Percentiles rank a stretch among this genome's conserved stretches.
phyloP scores from a whole-genome alignment of 2,888 invertebrate genomes.

The Listrodromus nycthemerus region DNA sequence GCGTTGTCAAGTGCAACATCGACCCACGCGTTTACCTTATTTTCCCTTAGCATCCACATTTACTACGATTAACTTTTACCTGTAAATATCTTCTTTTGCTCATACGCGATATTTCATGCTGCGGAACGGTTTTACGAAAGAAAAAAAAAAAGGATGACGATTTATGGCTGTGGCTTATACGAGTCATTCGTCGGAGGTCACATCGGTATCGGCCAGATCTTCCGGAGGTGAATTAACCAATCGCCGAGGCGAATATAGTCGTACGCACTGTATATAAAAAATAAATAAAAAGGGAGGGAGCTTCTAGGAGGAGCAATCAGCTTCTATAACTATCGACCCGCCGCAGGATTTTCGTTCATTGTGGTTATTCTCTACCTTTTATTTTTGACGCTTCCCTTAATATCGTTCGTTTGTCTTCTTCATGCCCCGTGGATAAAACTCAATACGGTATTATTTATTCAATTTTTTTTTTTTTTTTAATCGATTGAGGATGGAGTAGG shows the following conservation, averaged over 20 bases:
- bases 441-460: not conserved
- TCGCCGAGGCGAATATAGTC: not conserved
- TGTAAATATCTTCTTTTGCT: not conserved
- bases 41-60: not conserved
- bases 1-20: not conserved
- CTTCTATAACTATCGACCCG: conserved; percentile 48
- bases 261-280: not conserved
- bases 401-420: not conserved
- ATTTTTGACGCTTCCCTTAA: conserved; percentile 2
- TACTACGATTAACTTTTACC: not conserved
- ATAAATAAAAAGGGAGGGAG: not conserved
- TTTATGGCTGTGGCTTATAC: not conserved
- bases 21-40: not conserved
- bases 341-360: conserved; percentile 44
- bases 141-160: not conserved
- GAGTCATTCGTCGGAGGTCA: not conserved
- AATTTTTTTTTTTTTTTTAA: not conserved
- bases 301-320: not conserved
- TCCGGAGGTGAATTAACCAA: conserved; percentile 20
- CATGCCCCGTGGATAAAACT: not conserved
- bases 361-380: too few species aligned
- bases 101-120: not conserved
- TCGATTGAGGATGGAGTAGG: not conserved
- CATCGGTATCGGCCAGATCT: conserved; percentile 3
- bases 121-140: not conserved